phyloP scores from a whole-genome alignment of 2,797 vertebrate genomes.

The Chiloscyllium punctatum region DNA sequence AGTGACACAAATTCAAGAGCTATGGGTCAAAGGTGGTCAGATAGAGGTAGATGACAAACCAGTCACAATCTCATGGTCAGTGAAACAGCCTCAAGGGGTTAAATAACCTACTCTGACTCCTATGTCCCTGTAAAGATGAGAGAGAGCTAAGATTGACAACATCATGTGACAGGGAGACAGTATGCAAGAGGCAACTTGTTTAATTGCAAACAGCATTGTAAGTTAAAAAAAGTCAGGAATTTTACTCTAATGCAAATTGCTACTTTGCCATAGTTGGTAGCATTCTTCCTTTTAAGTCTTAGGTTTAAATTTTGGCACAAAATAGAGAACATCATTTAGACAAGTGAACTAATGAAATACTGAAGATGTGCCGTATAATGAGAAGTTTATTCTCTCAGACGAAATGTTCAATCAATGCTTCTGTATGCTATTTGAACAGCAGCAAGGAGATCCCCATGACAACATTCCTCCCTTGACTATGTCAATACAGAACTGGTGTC shows the following conservation, averaged over 20 bases:
- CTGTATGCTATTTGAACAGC: not conserved
- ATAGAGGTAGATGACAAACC: no score
- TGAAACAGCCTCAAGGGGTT: no score
- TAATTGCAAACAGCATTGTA: not conserved
- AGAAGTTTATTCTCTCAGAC: not conserved
- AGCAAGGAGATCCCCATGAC: not conserved
- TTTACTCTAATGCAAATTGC: not conserved
- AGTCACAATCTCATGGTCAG: no score
- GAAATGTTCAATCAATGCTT: not conserved
- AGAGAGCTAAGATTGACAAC: no score
- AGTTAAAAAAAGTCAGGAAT: not conserved
- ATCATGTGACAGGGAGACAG: not conserved
- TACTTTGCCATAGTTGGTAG: not conserved
- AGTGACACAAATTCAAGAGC: no score
- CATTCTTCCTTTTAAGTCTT: not conserved
- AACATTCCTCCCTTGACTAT: not conserved
- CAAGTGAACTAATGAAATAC: not conserved
- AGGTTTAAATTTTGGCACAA: not conserved
- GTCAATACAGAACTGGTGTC: not conserved
- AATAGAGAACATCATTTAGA: not conserved
- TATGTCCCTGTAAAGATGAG: no score
- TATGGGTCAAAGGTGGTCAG: no score
- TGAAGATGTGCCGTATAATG: not conserved
- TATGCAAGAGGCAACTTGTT: not conserved
- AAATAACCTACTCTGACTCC: no score